Conservation (phyloP, 2,797 vertebrate genomes). For the Rhabdomys pumilio region DNA sequence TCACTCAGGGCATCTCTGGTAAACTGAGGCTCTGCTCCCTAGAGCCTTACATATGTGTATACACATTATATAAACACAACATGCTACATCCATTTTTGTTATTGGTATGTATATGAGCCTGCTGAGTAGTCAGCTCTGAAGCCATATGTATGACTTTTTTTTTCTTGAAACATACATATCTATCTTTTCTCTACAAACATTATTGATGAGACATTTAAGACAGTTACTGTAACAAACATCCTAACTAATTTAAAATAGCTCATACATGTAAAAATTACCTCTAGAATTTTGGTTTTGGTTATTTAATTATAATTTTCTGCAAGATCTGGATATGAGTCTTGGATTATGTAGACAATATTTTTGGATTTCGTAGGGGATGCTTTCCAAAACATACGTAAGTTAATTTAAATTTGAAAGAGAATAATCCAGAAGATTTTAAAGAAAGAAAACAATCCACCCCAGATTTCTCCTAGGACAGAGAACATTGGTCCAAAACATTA, state of each 20-base stretch:
- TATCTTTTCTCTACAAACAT: conserved; percentile 16
- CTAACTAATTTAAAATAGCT: conserved; percentile 17
- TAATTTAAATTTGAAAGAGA: not conserved
- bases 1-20: too few relatives aligned
- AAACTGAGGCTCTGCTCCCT: too few relatives aligned
- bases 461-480: conserved; percentile 1
- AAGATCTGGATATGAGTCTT: not conserved
- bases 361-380: not conserved
- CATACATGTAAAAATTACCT: conserved; percentile 4
- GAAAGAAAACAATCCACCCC: not conserved
- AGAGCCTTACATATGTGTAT: not conserved
- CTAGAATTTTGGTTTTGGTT: not conserved
- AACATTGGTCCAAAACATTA: not conserved
- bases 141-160: not conserved
- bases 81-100: not conserved
- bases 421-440: not conserved
- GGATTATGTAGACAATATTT: not conserved
- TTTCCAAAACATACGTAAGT: not conserved
- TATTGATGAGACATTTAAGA: conserved; percentile 20
- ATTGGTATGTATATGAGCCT: not conserved
- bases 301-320: not conserved
- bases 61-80: not conserved
- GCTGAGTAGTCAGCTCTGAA: not conserved
- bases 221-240: not conserved
- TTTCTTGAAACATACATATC: not conserved